Base-by-base conservation (phyloP, 1,140 invertebrate species). In the Rhopalosiphum maidis region DNA sequence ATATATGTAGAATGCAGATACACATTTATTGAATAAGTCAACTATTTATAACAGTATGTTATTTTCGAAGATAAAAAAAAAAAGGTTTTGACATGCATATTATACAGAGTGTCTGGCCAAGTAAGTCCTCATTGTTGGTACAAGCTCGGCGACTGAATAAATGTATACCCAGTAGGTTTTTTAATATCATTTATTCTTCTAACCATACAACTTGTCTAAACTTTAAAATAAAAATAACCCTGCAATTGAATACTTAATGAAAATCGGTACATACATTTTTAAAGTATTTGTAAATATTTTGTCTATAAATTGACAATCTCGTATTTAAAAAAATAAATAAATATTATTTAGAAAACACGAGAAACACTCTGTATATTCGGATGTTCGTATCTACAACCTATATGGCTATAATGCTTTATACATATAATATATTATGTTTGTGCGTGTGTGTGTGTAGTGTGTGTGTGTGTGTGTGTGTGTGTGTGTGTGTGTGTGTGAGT, bases 401-500 rank as follows among this genome's bases (percentile, higher is more conserved):
- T 68, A 68, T n/a, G 23, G 60, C 30, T 68, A 68, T 68, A 68
- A 68, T 60, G 55, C 55, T 55, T 30, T 60, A 60, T 60, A 30
- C 55, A 60, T 60, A 60, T 60, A 60, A 60, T 85, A 86, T 86
- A 86, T 86, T 86, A 86, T 86, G 60, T 68, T 68, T 30, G 35
- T 85, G 82, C 25, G 37, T 83, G 82, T 22, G 41, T n/a, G n/a
- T n/a, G n/a, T n/a, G n/a, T n/a, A n/a, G n/a, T n/a, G n/a, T n/a
- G n/a, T n/a, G n/a, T n/a, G 35, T 83, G 82, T 83, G n/a, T 30
- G 35, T 85, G 82, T 41, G 35, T 83, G 82, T 21, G 41, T n/a
- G n/a, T n/a, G 35, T 83, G 35, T 83, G 35, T 35, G 35, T 83
- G 82, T 83, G 41, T 41, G 41, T 41, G 2, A 2, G 41, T 41